Percentiles rank a stretch among this genome's conserved stretches.
Evolutionary conservation across 2,113 vertebrate genomes (phyloP).

Genomic region (Seriola rivoliana): DNA sequence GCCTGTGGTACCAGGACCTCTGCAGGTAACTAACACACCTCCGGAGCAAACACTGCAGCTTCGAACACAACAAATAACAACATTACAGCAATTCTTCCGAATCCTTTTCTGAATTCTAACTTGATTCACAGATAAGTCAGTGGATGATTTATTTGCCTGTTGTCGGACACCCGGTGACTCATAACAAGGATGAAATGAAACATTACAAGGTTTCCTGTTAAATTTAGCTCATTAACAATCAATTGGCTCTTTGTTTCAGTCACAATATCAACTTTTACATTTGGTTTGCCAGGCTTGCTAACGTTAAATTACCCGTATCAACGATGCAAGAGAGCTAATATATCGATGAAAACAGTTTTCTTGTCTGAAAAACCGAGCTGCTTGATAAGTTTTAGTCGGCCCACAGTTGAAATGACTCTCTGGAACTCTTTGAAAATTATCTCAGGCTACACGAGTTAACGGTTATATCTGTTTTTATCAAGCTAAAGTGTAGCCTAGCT

Average conservation of each 20-base stretch:
- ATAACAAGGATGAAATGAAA: too few species aligned
- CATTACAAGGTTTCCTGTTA: background rate
- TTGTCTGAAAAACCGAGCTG: background rate
- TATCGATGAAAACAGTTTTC: background rate
- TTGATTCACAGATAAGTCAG: background rate
- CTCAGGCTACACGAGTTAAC: background rate
- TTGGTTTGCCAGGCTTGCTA: background rate
- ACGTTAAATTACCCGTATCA: background rate
- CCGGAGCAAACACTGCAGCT: background rate
- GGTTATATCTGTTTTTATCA: background rate
- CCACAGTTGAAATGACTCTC: background rate
- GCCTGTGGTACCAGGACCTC: slow-evolving; percentile 76
- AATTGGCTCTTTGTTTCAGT: background rate
- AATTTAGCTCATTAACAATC: background rate
- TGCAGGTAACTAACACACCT: slow-evolving; percentile 77
- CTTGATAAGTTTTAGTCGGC: slow-evolving; percentile 6
- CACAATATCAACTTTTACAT: background rate
- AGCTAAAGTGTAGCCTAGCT: slow-evolving; percentile 14
- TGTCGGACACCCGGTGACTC: background rate
- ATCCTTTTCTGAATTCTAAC: too few species aligned
- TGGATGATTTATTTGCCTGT: background rate
- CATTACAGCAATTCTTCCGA: fast-evolving
- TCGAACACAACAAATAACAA: background rate
- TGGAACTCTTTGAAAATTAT: fast-evolving
- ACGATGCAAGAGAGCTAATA: background rate